A percentile compares a stretch with the other conserved stretches of the same genome.
phyloP scores from a whole-genome alignment of 1,140 invertebrate species.

The Hetaerina americana region DNA sequence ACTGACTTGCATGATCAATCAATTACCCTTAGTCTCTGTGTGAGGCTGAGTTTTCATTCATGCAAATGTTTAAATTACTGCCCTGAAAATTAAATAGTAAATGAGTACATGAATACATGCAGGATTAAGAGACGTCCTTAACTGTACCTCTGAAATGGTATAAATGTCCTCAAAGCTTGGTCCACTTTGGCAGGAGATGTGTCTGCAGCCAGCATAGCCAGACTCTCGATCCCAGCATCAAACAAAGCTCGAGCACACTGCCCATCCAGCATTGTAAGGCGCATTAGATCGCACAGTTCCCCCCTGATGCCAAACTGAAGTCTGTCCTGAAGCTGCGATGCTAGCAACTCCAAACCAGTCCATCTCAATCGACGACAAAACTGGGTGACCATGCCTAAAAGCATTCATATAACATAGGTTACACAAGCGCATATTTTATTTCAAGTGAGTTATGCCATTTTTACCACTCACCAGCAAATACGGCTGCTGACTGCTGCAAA shows the following conservation, averaged over 20 bases:
- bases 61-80: too few relatives aligned
- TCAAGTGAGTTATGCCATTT: not conserved
- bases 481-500: slow-evolving; percentile 87
- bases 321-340: slow-evolving; percentile 86
- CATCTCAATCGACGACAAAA: slow-evolving; percentile 90
- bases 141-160: slow-evolving; percentile 62
- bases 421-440: slow-evolving; percentile 1
- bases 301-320: slow-evolving; percentile 87
- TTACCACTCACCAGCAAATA: slow-evolving; percentile 69
- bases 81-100: too few relatives aligned
- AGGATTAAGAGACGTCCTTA: too few relatives aligned
- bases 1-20: too few relatives aligned
- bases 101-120: too few relatives aligned
- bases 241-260: slow-evolving; percentile 71
- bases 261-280: slow-evolving; percentile 71
- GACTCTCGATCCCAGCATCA: slow-evolving; percentile 65
- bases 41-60: too few relatives aligned
- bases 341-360: slow-evolving; percentile 75
- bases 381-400: slow-evolving; percentile 73
- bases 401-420: slow-evolving; percentile 11
- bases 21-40: too few relatives aligned
- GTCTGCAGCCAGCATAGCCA: slow-evolving; percentile 64
- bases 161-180: slow-evolving; percentile 57
- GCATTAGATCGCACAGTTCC: slow-evolving; percentile 84
- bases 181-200: slow-evolving; percentile 49